Conservation (phyloP, 1,140 invertebrate genomes). For the Diabrotica virgifera region DNA sequence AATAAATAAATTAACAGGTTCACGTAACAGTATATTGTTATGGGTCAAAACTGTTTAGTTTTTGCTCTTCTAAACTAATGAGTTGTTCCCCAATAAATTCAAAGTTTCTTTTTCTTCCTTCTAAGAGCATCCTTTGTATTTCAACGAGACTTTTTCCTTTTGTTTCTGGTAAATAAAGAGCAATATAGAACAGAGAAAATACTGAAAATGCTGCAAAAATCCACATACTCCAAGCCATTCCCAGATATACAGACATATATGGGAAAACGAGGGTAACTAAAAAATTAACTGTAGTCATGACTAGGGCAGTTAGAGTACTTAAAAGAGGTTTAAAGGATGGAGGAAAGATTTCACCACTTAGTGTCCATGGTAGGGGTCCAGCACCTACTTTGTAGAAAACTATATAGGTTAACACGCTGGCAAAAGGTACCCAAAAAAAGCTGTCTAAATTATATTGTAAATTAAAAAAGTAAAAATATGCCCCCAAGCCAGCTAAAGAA, state of each 20-base stretch:
- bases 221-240: conserved; percentile 71
- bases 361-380: conserved; percentile 77
- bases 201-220: conserved; percentile 69
- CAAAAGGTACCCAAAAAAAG: conserved; percentile 31
- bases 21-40: too few relatives aligned
- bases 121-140: conserved; percentile 36
- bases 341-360: conserved; percentile 79
- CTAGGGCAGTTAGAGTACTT: conserved; percentile 50
- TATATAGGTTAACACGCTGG: conserved; percentile 27
- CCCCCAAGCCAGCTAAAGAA: conserved; percentile 29
- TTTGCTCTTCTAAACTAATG: too few relatives aligned
- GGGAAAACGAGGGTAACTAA: conserved; percentile 71
- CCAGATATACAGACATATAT: conserved; percentile 56
- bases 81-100: too few relatives aligned
- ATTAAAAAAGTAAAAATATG: conserved; percentile 31
- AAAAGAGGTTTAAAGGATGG: conserved; percentile 58
- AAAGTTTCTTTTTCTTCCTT: neutral
- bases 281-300: conserved; percentile 72
- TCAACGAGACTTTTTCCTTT: conserved; percentile 70
- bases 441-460: conserved; percentile 12
- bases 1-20: too few relatives aligned
- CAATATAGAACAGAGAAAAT: conserved; percentile 56
- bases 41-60: too few relatives aligned
- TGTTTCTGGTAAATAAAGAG: conserved; percentile 71
- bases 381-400: conserved; percentile 54